Evolutionary conservation across 2,113 vertebrate species (phyloP), one percentile per base, ranked within the genome.

Genomic region (Oceanodroma tethys): DNA sequence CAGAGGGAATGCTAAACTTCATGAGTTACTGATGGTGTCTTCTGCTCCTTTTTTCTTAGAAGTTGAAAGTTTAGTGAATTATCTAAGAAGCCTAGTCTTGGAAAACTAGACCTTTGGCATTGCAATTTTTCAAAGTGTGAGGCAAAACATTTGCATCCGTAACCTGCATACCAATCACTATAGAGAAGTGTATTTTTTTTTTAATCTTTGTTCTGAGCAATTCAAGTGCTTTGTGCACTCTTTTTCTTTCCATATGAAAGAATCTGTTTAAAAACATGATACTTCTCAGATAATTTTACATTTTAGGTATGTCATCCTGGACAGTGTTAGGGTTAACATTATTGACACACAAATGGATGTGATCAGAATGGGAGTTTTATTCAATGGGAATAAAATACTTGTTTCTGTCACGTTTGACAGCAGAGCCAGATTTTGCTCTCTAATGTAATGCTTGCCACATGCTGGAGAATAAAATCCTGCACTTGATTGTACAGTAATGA

Each of bases 341-440:
- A 95, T 83, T 91, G 94, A 97, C 92, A 79, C 63, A 86, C 85
- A 90, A 90, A 81, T 95, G 94, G 82, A 86, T 78, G 36, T 88
- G 94, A 93, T 92, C 93, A 97, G 91, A 92, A 95, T 34, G 62
- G 81, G 81, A 82, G 80, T 93, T 94, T 82, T 96, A 86, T 86
- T 95, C 58, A 91, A 6, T 96, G 87, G 58, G 45, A 93, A 63
- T 94, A 95, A 97, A 97, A 97, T 97, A 97, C 93, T 98, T 97
- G 96, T 97, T 98, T 97, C 85, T 97, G 96, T 97, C 95, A 87
- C 80, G 68, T 96, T 93, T 97, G 97, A 91, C 92, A 86, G 71
- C 72, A 76, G 50, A 95, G 86, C 86, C 95, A 95, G 86, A 95
- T 90, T 97, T 47, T 82, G 40, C 68, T 86, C 83, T 93, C 66